Percentiles rank a stretch among this genome's conserved stretches.
These are phyloP conservation scores for Sprattus sprattus DNA, from an alignment of 2,113 vertebrate genomes.

Conservation along the genomic window DNA sequence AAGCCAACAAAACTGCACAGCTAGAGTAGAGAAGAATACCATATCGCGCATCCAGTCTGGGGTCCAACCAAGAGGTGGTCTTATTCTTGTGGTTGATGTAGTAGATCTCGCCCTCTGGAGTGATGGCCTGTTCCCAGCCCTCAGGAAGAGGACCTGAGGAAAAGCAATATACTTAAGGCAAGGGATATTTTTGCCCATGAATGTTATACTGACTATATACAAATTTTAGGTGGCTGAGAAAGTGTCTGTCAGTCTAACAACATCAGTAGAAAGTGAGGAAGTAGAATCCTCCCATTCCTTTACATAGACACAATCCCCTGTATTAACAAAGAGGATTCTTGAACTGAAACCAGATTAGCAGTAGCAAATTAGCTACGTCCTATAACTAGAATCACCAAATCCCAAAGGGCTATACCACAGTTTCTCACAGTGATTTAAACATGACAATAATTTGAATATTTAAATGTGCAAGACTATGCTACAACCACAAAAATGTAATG, in stretches of 20 bases:
- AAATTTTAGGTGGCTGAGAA: not conserved
- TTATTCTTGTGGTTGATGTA: conserved; percentile 99
- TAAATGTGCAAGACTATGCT: not conserved
- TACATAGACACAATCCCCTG: no score
- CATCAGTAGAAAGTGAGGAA: no score
- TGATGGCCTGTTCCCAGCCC: conserved; percentile 97
- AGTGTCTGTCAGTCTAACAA: no score
- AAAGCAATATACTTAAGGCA: conserved; percentile 60
- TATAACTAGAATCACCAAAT: no score
- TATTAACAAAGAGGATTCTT: no score
- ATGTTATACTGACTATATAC: not conserved
- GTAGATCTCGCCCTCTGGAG: conserved; percentile 98
- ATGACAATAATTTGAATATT: not conserved
- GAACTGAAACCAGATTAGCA: no score
- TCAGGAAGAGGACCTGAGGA: conserved; percentile 92
- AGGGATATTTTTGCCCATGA: not conserved
- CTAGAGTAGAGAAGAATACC: conserved; percentile 62
- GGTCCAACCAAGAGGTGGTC: conserved; percentile 98
- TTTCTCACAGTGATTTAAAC: not conserved
- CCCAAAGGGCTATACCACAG: no score
- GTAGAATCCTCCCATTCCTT: no score
- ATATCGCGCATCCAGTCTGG: conserved; percentile 93
- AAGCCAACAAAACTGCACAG: not conserved
- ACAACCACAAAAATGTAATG: not conserved
- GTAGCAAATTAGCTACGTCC: no score